These are phyloP conservation scores for Eudemis profundana DNA, from an alignment of 2,888 invertebrate genomes.

Conservation along the genomic window DNA sequence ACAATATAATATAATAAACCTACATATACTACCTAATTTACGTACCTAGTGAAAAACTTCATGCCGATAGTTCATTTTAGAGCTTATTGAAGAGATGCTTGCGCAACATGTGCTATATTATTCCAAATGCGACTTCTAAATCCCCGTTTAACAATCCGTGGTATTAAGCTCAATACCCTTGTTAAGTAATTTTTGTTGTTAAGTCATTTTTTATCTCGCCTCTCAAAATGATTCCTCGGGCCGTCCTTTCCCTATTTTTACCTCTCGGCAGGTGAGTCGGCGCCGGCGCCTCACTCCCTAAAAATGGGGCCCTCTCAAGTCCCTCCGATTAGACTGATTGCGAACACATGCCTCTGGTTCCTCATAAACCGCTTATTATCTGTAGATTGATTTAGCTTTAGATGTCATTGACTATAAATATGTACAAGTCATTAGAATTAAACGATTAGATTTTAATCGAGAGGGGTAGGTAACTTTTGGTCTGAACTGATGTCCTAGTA, in stretches of 20 bases:
- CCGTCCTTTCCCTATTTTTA: conserved; percentile 9
- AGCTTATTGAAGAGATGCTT: too few species aligned
- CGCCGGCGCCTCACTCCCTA: conserved; percentile 31
- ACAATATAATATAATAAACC: too few species aligned
- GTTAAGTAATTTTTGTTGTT: not conserved
- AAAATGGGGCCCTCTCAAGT: conserved; percentile 21
- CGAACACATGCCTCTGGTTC: conserved; percentile 51
- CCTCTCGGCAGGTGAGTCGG: conserved; percentile 38
- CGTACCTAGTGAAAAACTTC: too few species aligned
- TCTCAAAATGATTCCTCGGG: not conserved
- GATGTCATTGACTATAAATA: conserved; percentile 43
- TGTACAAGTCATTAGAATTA: not conserved
- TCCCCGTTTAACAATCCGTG: too few species aligned
- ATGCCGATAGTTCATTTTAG: too few species aligned
- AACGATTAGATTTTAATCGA: not conserved
- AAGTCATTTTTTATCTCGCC: not conserved
- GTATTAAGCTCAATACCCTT: too few species aligned
- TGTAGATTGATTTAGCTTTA: conserved; percentile 48
- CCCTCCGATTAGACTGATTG: conserved; percentile 45
- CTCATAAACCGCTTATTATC: conserved; percentile 46
- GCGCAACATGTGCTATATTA: too few species aligned
- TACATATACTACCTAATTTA: too few species aligned
- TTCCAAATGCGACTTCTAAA: too few species aligned
- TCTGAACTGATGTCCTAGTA: too few species aligned
- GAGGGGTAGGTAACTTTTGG: not conserved